Percentiles rank a stretch among this genome's conserved stretches.
Evolutionary conservation across 1,140 invertebrate genomes (phyloP).

Genomic region (Cepaea nemoralis): DNA sequence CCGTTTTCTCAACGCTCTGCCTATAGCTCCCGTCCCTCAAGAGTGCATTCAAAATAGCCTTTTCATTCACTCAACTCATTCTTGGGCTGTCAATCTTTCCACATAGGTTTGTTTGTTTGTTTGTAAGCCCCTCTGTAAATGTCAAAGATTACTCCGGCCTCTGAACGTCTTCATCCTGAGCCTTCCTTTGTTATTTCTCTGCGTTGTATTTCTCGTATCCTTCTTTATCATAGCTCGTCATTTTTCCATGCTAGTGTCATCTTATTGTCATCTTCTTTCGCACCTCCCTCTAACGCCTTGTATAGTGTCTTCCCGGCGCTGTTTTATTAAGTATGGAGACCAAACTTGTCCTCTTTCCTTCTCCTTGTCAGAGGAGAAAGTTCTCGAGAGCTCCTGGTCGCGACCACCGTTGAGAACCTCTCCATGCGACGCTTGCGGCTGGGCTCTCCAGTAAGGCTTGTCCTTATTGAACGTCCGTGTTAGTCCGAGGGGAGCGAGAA

Average conservation of each 20-base stretch:
- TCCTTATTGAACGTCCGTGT: background rate
- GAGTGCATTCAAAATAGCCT: background rate
- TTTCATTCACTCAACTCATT: background rate
- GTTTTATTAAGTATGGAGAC: slow-evolving; percentile 10
- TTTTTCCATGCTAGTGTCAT: background rate
- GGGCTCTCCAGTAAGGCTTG: background rate
- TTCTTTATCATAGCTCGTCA: background rate
- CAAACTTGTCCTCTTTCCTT: background rate
- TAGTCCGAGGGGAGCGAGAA: background rate
- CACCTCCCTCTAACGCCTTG: background rate
- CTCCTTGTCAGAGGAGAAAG: background rate
- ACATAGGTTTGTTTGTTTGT: background rate
- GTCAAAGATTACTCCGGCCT: background rate
- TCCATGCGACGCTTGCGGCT: background rate
- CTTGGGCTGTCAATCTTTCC: background rate
- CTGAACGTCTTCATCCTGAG: background rate
- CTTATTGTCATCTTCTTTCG: background rate
- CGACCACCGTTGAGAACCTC: background rate
- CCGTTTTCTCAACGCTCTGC: background rate
- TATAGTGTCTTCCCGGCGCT: background rate
- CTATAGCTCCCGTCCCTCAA: background rate
- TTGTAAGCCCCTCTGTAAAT: background rate
- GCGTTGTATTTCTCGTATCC: no score
- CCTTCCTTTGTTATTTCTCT: no score
- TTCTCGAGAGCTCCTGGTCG: background rate